Evolutionary conservation across 2,797 vertebrate species (phyloP).

Genomic region (Semaprochilodus insignis): DNA sequence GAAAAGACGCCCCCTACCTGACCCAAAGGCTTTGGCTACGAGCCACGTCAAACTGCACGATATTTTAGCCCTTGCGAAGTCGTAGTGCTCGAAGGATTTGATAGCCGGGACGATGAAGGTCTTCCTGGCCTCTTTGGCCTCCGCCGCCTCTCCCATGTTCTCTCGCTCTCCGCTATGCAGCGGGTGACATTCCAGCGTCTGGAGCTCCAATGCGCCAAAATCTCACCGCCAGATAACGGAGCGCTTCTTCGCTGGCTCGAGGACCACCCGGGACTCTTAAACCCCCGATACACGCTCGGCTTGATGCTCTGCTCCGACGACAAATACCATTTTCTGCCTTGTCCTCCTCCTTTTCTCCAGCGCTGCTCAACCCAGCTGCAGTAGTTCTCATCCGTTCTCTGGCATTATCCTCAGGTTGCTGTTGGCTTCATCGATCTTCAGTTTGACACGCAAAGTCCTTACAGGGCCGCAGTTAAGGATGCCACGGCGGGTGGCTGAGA

Average conservation of each 20-base stretch:
- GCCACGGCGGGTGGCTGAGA: slow-evolving; percentile 32
- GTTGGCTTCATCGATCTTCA: slow-evolving; percentile 55
- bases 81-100: slow-evolving; percentile 95
- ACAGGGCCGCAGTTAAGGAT: slow-evolving; percentile 30
- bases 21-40: slow-evolving; percentile 97
- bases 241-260: neutral
- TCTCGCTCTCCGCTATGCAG: slow-evolving; percentile 26
- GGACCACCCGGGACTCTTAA: neutral
- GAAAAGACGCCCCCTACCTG: slow-evolving; percentile 85
- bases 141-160: slow-evolving; percentile 82
- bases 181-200: slow-evolving; percentile 65
- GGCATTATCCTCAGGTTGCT: slow-evolving; percentile 62
- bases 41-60: slow-evolving; percentile 96
- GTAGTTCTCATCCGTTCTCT: slow-evolving; percentile 70
- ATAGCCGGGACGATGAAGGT: slow-evolving; percentile 96
- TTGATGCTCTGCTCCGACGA: slow-evolving; percentile 29
- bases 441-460: slow-evolving; percentile 48
- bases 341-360: slow-evolving; percentile 20
- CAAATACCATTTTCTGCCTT: slow-evolving; percentile 52
- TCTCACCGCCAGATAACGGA: slow-evolving; percentile 56
- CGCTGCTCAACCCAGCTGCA: slow-evolving; percentile 52
- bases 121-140: slow-evolving; percentile 83
- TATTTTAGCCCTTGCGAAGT: slow-evolving; percentile 93
- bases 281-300: neutral
- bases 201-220: slow-evolving; percentile 75